Conservation (phyloP, 1,140 invertebrate species). For the Proales similis region DNA sequence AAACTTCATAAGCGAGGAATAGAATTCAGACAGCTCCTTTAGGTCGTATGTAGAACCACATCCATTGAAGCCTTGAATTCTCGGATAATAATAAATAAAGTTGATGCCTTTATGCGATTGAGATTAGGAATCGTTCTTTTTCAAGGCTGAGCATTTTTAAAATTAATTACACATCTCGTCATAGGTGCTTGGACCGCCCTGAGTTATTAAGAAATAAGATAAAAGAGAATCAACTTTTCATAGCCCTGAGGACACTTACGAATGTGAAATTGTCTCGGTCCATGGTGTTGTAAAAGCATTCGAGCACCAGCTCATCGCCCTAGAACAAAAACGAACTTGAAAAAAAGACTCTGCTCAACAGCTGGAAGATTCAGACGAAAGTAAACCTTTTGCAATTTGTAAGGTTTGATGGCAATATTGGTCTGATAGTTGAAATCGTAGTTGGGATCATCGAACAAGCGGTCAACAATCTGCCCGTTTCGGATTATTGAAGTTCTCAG, state of each 20-base stretch:
- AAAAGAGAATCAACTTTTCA: neutral
- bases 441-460: conserved; percentile 31
- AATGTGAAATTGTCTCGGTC: conserved; percentile 26
- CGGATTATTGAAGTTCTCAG: conserved; percentile 7
- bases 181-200: conserved; percentile 8
- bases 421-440: conserved; percentile 37
- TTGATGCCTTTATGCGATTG: too few relatives aligned
- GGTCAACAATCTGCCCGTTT: conserved; percentile 9
- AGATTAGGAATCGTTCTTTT: too few relatives aligned
- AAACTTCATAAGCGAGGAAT: too few relatives aligned
- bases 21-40: too few relatives aligned
- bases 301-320: conserved; percentile 11
- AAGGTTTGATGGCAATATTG: conserved; percentile 25
- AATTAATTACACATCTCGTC: conserved; percentile 31
- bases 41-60: too few relatives aligned
- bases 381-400: conserved; percentile 2
- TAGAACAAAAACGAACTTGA: conserved; percentile 1
- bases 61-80: too few relatives aligned
- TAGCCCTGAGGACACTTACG: neutral
- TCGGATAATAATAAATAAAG: conserved; percentile 37
- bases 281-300: conserved; percentile 2
- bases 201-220: conserved; percentile 2
- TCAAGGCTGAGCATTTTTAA: too few relatives aligned
- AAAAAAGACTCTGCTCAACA: neutral
- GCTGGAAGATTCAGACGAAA: neutral